Evolutionary conservation across 2,888 invertebrate genomes (phyloP).

Genomic region (Beris morrisii): DNA sequence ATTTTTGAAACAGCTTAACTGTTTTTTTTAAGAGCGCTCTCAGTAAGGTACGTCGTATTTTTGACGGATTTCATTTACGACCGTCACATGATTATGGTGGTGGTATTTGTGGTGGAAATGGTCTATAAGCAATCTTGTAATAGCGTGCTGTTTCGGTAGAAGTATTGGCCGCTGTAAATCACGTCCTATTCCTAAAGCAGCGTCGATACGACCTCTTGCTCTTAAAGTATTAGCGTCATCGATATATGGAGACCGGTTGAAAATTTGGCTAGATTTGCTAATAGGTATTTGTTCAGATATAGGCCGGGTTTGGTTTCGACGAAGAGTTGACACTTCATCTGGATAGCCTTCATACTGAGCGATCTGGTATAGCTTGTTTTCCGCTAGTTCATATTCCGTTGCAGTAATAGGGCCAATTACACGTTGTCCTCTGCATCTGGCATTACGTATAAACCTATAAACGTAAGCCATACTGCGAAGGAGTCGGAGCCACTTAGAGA

Average conservation of each 20-base stretch:
- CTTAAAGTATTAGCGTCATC: not conserved
- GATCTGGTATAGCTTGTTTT: not conserved
- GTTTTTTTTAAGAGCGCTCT: not conserved
- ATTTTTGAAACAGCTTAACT: not conserved
- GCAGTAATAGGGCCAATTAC: constrained; percentile 6
- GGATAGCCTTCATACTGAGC: not conserved
- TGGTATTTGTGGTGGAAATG: constrained; percentile 1
- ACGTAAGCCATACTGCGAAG: constrained; percentile 1
- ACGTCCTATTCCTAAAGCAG: not conserved
- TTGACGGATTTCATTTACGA: not conserved
- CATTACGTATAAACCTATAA: not conserved
- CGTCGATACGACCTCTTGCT: constrained; percentile 1
- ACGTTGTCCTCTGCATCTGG: not conserved
- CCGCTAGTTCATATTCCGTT: not conserved
- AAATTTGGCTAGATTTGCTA: not conserved
- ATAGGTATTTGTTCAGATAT: not conserved
- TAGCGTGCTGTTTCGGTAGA: not conserved
- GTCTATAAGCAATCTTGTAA: not conserved
- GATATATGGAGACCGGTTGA: constrained; percentile 2
- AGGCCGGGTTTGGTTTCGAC: not conserved
- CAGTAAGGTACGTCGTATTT: not conserved
- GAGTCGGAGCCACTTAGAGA: not conserved
- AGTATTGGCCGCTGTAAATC: constrained; percentile 1
- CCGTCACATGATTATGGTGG: not conserved
- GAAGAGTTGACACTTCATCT: not conserved